Evolutionary conservation across 2,888 invertebrate genomes (phyloP).

Genomic region (Cylloceria caligata): DNA sequence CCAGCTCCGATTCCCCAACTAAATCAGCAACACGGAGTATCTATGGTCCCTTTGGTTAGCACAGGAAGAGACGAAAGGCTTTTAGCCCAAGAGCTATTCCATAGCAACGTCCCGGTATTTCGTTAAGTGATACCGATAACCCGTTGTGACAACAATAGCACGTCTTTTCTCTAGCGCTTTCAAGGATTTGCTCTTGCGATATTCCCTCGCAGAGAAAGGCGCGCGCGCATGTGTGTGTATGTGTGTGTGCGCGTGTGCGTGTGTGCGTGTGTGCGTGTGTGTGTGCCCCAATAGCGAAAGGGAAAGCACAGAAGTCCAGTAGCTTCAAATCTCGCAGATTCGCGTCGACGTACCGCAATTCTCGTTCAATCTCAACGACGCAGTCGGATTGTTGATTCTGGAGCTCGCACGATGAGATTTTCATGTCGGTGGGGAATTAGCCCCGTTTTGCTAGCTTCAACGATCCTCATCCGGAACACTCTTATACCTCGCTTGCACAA

Average conservation of each 20-base stretch:
- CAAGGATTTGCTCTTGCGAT: constrained; percentile 36
- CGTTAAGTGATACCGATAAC: constrained; percentile 80
- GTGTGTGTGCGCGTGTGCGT: no score
- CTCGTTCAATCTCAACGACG: constrained; percentile 20
- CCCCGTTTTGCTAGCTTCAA: constrained; percentile 60
- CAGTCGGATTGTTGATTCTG: constrained; percentile 77
- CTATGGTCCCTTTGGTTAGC: constrained; percentile 7
- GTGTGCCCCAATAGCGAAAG: neutral
- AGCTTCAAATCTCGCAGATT: constrained; percentile 45
- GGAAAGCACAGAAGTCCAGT: constrained; percentile 14
- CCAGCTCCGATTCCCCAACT: constrained; percentile 8
- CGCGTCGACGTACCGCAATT: neutral
- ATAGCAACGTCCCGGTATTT: constrained; percentile 69
- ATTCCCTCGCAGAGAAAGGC: constrained; percentile 6
- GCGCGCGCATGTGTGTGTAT: neutral
- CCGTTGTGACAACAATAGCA: constrained; percentile 75
- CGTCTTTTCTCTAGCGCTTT: constrained; percentile 38
- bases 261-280: no score
- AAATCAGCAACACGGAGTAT: constrained; percentile 11
- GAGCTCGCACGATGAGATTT: constrained; percentile 80
- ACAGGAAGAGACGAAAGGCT: constrained; percentile 65
- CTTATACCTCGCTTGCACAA: constrained; percentile 55
- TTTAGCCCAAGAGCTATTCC: constrained; percentile 66
- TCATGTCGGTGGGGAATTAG: constrained; percentile 79
- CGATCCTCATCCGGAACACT: constrained; percentile 49